Conservation (phyloP, 2,888 invertebrate genomes). For the Masnerella sp. region DNA sequence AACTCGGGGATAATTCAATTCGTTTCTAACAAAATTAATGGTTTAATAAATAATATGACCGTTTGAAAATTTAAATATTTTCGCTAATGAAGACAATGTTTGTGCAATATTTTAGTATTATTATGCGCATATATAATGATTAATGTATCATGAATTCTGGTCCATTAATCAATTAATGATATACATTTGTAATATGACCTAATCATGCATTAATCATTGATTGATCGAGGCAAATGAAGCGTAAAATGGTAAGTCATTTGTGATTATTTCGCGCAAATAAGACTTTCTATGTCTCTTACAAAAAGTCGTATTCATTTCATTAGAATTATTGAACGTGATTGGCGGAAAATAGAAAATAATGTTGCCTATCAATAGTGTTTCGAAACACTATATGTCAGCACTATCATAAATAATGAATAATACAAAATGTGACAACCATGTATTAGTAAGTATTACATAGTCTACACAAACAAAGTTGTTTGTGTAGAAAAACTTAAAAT, state of each 20-base stretch:
- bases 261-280: slow-evolving; percentile 2
- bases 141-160: neutral
- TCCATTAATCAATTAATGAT: slow-evolving; percentile 6
- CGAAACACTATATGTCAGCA: neutral
- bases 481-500: too few relatives aligned
- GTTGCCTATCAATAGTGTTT: neutral
- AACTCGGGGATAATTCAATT: neutral
- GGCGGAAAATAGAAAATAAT: neutral
- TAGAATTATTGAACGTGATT: neutral
- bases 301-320: slow-evolving; percentile 8
- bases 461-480: too few relatives aligned
- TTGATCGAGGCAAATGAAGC: slow-evolving; percentile 15
- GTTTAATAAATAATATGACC: too few relatives aligned
- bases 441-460: too few relatives aligned
- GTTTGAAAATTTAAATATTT: neutral
- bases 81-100: too few relatives aligned
- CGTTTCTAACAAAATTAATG: too few relatives aligned
- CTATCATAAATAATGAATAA: too few relatives aligned
- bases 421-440: too few relatives aligned
- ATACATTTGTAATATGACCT: neutral
- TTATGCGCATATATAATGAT: neutral
- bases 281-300: neutral
- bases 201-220: slow-evolving; percentile 15
- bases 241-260: slow-evolving; percentile 5
- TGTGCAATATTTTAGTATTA: neutral